A percentile compares a stretch with the other conserved stretches of the same genome.
phyloP scores from a whole-genome alignment of 2,888 invertebrate genomes.

The Blera fallax region DNA sequence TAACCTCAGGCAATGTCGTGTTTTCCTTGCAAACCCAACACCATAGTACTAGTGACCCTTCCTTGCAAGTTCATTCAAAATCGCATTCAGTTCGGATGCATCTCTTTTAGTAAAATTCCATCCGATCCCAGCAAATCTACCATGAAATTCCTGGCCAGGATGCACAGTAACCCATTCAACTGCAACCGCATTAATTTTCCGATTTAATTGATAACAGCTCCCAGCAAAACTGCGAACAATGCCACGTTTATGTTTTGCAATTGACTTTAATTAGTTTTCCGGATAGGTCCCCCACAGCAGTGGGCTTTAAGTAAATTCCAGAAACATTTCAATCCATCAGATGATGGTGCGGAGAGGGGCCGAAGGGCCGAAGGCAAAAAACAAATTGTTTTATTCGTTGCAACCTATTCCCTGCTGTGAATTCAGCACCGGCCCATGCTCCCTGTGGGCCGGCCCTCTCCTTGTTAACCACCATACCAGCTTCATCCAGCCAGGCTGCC shows the following conservation, averaged over 20 bases:
- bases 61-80: too few relatives aligned
- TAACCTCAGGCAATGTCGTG: too few relatives aligned
- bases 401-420: constrained; percentile 26
- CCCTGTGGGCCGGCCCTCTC: not conserved
- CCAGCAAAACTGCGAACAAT: constrained; percentile 43
- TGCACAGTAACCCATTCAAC: not conserved
- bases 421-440: constrained; percentile 15
- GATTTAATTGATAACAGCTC: constrained; percentile 31
- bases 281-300: constrained; percentile 45
- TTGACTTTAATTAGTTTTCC: constrained; percentile 67
- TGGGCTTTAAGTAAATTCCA: constrained; percentile 67
- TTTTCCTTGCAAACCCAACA: too few relatives aligned
- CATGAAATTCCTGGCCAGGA: not conserved
- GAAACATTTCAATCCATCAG: constrained; percentile 47
- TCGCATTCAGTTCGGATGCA: too few relatives aligned
- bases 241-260: constrained; percentile 55
- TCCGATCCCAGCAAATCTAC: too few relatives aligned
- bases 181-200: constrained; percentile 34
- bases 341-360: not conserved
- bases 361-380: too few relatives aligned
- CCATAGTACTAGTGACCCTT: too few relatives aligned
- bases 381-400: constrained; percentile 60
- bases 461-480: not conserved
- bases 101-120: too few relatives aligned
- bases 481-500: not conserved